Base-by-base conservation (phyloP, 2,888 invertebrate species). In the Spicauda simplicius region DNA sequence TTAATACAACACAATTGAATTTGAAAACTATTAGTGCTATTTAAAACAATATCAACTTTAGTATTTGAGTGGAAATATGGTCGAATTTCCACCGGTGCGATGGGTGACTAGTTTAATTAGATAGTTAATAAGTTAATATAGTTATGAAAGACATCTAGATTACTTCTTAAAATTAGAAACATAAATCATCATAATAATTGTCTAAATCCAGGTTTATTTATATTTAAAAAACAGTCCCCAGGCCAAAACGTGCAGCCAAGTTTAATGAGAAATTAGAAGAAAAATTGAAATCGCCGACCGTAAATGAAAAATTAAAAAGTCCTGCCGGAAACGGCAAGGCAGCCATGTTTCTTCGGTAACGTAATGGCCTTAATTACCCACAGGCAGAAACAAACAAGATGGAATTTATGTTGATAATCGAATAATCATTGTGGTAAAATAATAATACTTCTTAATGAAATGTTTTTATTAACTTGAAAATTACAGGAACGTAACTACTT, bases 271-370 rank as follows among this genome's bases (percentile, higher is more conserved):
- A 90, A 90, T 89, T 88, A 87, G 79, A 82, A 76, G 79, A 86
- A 87, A 87, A 88, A 87, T 87, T 85, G 85, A 83, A 86, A 87
- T 77, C 82, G 77, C 76, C 79, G 80, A 76, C 81, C 86, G 86
- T 86, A 86, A 88, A 88, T 88, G 86, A 89, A 89, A 90, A 90
- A 90, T 90, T 90, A 88, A 85, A 88, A 89, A 86, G 76, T 80
- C 76, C 76, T 79, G 76, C 80, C 85, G 90, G 89, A 88, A 89
- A 79, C 83, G 86, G 88, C 83, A 85, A 73, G 77, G 77, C 85
- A 72, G 84, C 88, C 86, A 88, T 89, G 80, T 87, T 88, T 86
- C 85, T 77, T 79, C 74, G 69, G 71, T 76, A 81, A 78, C 80
- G 78, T 83, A 82, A 84, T 79, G 80, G 77, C 82, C 83, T 84